Evolutionary conservation across 2,113 vertebrate genomes (phyloP).

Genomic region (Bos javanicus): DNA sequence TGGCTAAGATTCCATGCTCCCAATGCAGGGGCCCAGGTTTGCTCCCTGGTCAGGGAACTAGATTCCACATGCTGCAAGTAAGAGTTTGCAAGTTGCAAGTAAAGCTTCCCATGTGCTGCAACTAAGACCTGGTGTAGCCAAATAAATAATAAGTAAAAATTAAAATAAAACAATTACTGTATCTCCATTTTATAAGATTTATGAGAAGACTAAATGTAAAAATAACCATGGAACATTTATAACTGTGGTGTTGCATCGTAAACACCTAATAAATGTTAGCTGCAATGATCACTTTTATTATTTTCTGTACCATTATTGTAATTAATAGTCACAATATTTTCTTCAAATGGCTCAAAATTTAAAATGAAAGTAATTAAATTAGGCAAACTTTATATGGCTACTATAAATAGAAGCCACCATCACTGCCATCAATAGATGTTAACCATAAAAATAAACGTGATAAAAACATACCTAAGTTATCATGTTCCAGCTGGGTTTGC

Average conservation of each 20-base stretch:
- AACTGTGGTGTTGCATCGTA: neutral
- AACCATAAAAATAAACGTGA: neutral
- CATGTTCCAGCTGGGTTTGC: neutral
- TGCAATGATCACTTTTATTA: neutral
- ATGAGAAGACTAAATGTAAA: neutral
- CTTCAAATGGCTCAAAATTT: neutral
- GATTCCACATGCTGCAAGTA: neutral
- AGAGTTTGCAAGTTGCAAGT: neutral
- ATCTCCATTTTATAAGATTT: neutral
- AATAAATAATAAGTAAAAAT: neutral
- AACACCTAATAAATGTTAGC: neutral
- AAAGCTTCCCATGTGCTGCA: neutral
- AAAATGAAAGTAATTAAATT: neutral
- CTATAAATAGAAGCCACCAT: neutral
- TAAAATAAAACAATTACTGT: neutral
- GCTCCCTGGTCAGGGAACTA: neutral
- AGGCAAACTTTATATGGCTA: neutral
- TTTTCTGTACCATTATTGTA: neutral
- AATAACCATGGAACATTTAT: neutral
- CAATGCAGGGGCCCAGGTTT: neutral
- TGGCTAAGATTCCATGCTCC: neutral
- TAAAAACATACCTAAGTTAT: neutral
- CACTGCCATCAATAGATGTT: neutral
- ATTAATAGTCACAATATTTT: neutral
- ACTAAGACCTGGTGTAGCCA: neutral